Percentiles rank a stretch among this genome's conserved stretches.
Evolutionary conservation across 2,113 vertebrate species (phyloP).

Genomic region (Asarcornis scutulata): DNA sequence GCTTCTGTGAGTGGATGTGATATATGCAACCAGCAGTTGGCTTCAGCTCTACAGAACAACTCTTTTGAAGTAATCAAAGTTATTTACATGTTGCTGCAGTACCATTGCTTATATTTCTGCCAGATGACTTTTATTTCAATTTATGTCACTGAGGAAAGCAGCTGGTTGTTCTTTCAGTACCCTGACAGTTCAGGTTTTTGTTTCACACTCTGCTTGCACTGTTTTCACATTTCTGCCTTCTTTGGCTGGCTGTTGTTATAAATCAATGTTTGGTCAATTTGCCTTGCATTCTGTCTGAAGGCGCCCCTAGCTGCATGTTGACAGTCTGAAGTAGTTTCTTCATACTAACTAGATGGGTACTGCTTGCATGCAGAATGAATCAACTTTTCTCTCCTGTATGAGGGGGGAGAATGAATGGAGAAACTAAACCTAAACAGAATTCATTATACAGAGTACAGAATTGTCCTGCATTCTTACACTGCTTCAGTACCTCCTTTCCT

Average conservation of each 20-base stretch:
- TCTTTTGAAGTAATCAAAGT: constrained; percentile 34
- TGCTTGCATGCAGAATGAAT: background rate
- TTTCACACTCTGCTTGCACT: constrained; percentile 47
- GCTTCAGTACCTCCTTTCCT: background rate
- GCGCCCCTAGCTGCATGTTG: background rate
- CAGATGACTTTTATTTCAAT: constrained; percentile 56
- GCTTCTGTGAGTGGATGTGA: background rate
- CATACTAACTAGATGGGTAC: background rate
- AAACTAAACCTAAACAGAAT: background rate
- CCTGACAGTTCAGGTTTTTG: constrained; percentile 57
- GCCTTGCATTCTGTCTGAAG: constrained; percentile 13
- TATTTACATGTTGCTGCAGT: constrained; percentile 42
- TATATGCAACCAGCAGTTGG: constrained; percentile 22
- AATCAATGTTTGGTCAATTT: constrained; percentile 54
- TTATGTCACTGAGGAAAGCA: constrained; percentile 64
- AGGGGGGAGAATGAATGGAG: background rate
- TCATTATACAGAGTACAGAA: background rate
- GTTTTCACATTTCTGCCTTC: constrained; percentile 39
- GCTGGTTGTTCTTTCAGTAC: constrained; percentile 46
- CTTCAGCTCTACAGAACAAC: constrained; percentile 39
- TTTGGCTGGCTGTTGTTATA: constrained; percentile 40
- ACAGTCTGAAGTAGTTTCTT: background rate
- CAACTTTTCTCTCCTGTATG: background rate
- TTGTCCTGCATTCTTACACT: background rate
- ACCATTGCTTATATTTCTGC: constrained; percentile 34